These are phyloP conservation scores for Scomber colias DNA, from an alignment of 2,113 vertebrate genomes.

Conservation along the genomic window DNA sequence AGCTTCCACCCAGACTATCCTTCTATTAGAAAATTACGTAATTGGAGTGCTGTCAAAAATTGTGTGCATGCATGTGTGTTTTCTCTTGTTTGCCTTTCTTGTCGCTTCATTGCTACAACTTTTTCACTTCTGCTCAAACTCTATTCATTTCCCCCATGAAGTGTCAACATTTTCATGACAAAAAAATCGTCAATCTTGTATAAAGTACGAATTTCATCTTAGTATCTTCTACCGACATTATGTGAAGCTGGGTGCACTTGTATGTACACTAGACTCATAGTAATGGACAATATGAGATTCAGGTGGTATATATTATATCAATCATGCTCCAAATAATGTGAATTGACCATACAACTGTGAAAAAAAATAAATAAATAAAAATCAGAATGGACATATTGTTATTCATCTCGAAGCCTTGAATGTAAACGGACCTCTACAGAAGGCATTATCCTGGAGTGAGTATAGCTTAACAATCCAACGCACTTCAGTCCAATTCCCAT, in stretches of 20 bases:
- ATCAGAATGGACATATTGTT: conserved; percentile 63
- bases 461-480: conserved; percentile 74
- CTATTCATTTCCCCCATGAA: too few species aligned
- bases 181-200: too few species aligned
- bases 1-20: neutral
- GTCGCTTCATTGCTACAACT: too few species aligned
- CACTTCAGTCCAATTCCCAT: conserved; percentile 78
- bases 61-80: neutral
- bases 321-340: conserved; percentile 12
- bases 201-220: too few species aligned
- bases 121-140: too few species aligned
- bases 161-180: too few species aligned
- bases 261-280: neutral
- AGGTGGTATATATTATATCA: neutral
- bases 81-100: neutral
- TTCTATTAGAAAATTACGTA: too few species aligned
- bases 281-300: neutral
- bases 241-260: too few species aligned
- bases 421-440: conserved; percentile 63
- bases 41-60: neutral
- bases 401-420: conserved; percentile 67
- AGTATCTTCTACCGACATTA: too few species aligned
- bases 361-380: conserved; percentile 15
- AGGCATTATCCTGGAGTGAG: conserved; percentile 68
- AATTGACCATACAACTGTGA: conserved; percentile 23